Base-by-base conservation (phyloP, 1,140 invertebrate genomes). In the Euschistus heros region DNA sequence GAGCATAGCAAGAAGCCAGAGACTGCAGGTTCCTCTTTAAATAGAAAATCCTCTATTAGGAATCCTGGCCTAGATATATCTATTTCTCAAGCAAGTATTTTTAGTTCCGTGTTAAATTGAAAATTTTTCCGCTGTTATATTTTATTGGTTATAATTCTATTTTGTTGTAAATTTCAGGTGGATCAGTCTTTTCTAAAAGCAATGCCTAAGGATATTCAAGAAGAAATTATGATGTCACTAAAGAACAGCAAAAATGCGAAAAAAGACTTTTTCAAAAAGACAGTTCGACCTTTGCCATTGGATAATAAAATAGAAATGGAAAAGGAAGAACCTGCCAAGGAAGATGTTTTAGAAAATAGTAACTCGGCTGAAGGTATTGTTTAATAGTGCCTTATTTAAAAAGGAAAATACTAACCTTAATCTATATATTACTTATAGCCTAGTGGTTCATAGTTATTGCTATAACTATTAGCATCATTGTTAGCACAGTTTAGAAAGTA, bases 141-240 rank as follows among this genome's bases (percentile, higher is more conserved):
- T 50, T 50, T 50, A 6, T 6, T 50, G 6, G 10, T 50, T 50
- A 22, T 50, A 10, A 18, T 18, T 50, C n/a, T 6, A 8, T 50
- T 22, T 18, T 50, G 13, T 37, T 37, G 6, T 13, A 37, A 37
- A 37, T 37, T 1, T 67, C 42, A 68, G 26, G 61, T 70, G 66
- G 82, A 85, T 76, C 66, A 77, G 65, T 74, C 77, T 20, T 77
- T 85, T 17, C 72, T 86, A 37, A 75, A 80, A 18, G 80, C 81
- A 70, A 68, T 86, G 57, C 85, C 84, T 0, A 75, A 78, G 57
- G 80, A 84, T 55, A 78, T 86, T 66, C 76, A 79, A 67, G 78
- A 77, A 30, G 85, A 88, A 77, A 78, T 87, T 64, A 72, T 85
- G 1, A 75, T 82, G 7, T 37, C 33, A 37, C 55, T 65, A 67